A percentile compares a stretch with the other conserved stretches of the same genome.
Evolutionary conservation across 1,140 invertebrate species (phyloP).

Genomic region (Helicorthomorpha holstii): DNA sequence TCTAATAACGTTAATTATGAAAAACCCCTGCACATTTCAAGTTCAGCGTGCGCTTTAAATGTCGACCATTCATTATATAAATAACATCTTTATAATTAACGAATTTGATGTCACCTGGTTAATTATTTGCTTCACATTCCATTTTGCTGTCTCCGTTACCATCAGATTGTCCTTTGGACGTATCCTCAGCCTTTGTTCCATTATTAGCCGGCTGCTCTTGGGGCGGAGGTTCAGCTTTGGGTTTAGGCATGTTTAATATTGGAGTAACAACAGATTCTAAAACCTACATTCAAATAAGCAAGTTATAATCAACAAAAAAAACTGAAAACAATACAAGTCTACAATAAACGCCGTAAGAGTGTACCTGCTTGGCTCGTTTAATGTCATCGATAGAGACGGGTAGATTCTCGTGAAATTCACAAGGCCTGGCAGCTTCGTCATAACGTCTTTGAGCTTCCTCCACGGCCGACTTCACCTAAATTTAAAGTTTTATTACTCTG

Average conservation of each 20-base stretch:
- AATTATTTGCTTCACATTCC: not conserved
- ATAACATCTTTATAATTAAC: too few relatives aligned
- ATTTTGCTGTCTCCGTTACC: not conserved
- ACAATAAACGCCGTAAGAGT: constrained; percentile 5
- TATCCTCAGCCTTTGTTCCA: constrained; percentile 17
- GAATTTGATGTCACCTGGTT: too few relatives aligned
- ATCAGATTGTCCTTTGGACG: not conserved
- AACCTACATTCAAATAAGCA: constrained; percentile 23
- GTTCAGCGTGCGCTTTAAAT: too few relatives aligned
- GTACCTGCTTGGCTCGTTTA: constrained; percentile 47
- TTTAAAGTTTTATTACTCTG: not conserved
- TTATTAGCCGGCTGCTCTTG: constrained; percentile 24
- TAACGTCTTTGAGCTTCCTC: constrained; percentile 44
- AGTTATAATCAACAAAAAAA: constrained; percentile 11
- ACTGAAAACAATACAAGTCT: constrained; percentile 10
- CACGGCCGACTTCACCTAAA: constrained; percentile 26
- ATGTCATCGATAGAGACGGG: constrained; percentile 59
- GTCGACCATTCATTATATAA: too few relatives aligned
- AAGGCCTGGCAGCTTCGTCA: constrained; percentile 41
- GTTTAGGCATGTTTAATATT: constrained; percentile 70
- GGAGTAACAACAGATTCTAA: constrained; percentile 50
- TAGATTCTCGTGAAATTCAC: constrained; percentile 37
- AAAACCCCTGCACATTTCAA: too few relatives aligned
- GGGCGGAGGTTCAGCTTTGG: constrained; percentile 36
- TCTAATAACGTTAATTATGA: too few relatives aligned